Evolutionary conservation across 2,888 invertebrate species (phyloP), one percentile per base, ranked within the genome.

Genomic region (Trachelus troglodyta): DNA sequence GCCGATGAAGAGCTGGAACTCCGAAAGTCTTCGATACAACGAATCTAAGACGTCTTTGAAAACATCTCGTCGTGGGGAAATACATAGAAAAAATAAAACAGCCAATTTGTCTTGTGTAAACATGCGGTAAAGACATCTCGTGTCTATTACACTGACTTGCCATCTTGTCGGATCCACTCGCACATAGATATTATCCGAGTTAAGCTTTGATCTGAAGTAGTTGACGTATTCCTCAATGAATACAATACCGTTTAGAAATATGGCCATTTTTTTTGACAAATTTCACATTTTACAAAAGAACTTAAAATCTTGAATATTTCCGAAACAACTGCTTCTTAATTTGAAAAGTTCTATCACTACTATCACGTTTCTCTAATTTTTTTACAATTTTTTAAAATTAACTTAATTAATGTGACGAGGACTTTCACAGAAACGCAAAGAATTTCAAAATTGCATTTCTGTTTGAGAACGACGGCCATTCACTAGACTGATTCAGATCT

Each of bases 11-110:
- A 6, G 74, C 37, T 30, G 35, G 30, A 74, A n/a, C 34, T 34
- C 12, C 74, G 37, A 81, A 75, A 81, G 81, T 75, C 81, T 81
- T 81, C 81, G 75, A 81, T 77, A 79, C 81, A 81, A 81, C 81
- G 81, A 81, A 79, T 76, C 78, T 35, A 75, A 77, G 33, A 80
- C 37, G 2, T 56, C 23, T 9, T 56, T 56, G 9, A 56, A 56
- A 56, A 56, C 23, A 56, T 56, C 56, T 56, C 71, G 30, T 71
- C 12, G 30, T 33, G 71, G 30, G 34, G 71, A 71, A 34, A 71
- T 33, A 30, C 71, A 56, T 56, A 56, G 56, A 23, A 9, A 9
- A 56, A 56, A 56, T 56, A 23, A 56, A 23, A 56, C 2, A 56
- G 56, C 56, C 56, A 56, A 23, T 56, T 56, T 23, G 9, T 56